A percentile compares a stretch with the other conserved stretches of the same genome.
phyloP scores from a whole-genome alignment of 1,140 invertebrate genomes.

The Lepidurus packardi region DNA sequence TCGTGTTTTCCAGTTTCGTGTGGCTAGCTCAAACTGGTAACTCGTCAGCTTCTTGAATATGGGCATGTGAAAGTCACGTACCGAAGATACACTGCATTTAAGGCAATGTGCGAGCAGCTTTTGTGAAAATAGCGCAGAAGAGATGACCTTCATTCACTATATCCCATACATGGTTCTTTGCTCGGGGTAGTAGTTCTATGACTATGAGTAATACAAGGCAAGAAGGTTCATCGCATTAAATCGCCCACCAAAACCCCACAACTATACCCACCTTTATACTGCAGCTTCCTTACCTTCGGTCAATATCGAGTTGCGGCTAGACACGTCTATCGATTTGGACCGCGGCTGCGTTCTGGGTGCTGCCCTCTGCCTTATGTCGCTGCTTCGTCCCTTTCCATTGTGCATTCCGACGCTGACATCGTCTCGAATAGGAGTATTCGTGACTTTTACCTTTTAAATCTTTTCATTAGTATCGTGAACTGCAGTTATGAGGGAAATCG shows the following conservation, averaged over 20 bases:
- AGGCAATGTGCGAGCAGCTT: neutral
- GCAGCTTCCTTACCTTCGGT: neutral
- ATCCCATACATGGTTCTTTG: slow-evolving; percentile 1
- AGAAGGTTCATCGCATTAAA: neutral
- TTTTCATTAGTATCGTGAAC: slow-evolving; percentile 37
- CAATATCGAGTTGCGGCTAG: neutral
- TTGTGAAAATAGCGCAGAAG: neutral
- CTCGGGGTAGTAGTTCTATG: neutral
- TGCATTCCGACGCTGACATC: neutral
- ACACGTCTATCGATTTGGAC: neutral
- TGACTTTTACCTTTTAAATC: neutral
- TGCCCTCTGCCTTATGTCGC: neutral
- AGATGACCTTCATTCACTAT: neutral
- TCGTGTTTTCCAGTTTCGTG: neutral
- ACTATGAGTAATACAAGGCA: neutral
- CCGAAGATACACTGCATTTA: neutral
- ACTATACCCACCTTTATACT: neutral
- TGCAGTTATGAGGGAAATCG: slow-evolving; percentile 63
- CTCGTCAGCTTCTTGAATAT: neutral
- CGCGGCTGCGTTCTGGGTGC: neutral
- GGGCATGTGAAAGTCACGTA: neutral
- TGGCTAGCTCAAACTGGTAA: neutral
- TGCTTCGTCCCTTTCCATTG: neutral
- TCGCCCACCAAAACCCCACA: neutral
- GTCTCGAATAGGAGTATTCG: neutral